phyloP scores from a whole-genome alignment of 2,113 vertebrate species.

The Coregonus clupeaformis region DNA sequence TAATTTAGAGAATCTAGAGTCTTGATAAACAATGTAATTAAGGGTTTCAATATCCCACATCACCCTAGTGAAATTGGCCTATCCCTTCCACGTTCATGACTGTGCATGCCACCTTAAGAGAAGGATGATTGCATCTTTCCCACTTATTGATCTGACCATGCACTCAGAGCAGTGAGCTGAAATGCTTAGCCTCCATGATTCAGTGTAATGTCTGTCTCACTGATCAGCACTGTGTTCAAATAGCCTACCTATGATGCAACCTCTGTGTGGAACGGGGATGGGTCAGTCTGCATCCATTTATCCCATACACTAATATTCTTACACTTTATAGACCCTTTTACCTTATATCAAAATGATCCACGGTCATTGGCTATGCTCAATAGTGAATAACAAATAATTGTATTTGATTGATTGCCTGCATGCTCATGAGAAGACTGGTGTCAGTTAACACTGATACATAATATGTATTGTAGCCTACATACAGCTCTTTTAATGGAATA shows the following conservation, averaged over 20 bases:
- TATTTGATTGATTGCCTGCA: too few species aligned
- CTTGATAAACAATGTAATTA: neutral
- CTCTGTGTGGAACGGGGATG: neutral
- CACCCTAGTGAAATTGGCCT: neutral
- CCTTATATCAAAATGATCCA: too few species aligned
- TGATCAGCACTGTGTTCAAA: slow-evolving; percentile 29
- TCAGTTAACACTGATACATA: too few species aligned
- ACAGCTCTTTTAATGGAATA: too few species aligned
- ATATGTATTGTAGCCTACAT: too few species aligned
- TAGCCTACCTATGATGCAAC: slow-evolving; percentile 27
- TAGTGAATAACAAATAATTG: too few species aligned
- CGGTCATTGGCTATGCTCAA: too few species aligned
- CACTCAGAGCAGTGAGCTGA: slow-evolving; percentile 63
- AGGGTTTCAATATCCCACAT: neutral
- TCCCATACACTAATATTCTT: too few species aligned
- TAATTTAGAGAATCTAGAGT: neutral
- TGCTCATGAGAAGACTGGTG: too few species aligned
- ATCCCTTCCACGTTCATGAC: slow-evolving; percentile 2
- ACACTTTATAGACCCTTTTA: too few species aligned
- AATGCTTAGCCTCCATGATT: slow-evolving; percentile 39
- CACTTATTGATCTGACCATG: slow-evolving; percentile 69
- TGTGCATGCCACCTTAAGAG: slow-evolving; percentile 66
- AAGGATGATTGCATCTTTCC: slow-evolving; percentile 51
- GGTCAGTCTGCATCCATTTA: neutral
- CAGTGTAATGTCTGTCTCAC: slow-evolving; percentile 27